Percentiles rank a stretch among this genome's conserved stretches.
phyloP scores from a whole-genome alignment of 2,888 invertebrate species.

The Parochlus steinenii region DNA sequence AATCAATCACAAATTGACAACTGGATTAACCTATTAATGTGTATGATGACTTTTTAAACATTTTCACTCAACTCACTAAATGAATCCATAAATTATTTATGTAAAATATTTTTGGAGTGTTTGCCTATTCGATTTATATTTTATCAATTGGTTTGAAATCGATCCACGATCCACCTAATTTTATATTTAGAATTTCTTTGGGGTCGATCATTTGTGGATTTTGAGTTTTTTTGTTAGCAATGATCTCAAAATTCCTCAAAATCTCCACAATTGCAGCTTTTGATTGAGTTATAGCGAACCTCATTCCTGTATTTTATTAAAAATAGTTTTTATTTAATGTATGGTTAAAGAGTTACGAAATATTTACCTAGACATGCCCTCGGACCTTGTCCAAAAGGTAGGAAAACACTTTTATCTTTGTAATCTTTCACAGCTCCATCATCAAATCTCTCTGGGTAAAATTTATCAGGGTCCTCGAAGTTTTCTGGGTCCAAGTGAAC shows the following conservation, averaged over 20 bases:
- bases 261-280: slow-evolving; percentile 25
- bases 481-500: slow-evolving; percentile 6
- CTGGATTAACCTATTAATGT: no score
- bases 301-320: no score
- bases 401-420: slow-evolving; percentile 21
- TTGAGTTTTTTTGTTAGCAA: slow-evolving; percentile 22
- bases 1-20: no score
- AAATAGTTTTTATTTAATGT: no score
- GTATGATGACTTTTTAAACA: no score
- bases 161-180: slow-evolving; percentile 23
- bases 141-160: slow-evolving; percentile 17
- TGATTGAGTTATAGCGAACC: slow-evolving; percentile 24
- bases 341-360: no score
- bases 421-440: slow-evolving; percentile 22
- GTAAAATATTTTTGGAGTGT: no score
- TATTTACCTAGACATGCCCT: no score
- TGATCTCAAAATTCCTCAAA: slow-evolving; percentile 23
- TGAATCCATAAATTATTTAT: no score
- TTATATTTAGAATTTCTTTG: slow-evolving; percentile 16
- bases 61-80: no score
- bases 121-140: no score
- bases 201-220: slow-evolving; percentile 22
- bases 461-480: slow-evolving; percentile 10
- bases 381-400: slow-evolving; percentile 24
- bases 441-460: slow-evolving; percentile 14